Base-by-base conservation (phyloP, 2,797 vertebrate genomes). In the Rhadinocentrus ornatus region DNA sequence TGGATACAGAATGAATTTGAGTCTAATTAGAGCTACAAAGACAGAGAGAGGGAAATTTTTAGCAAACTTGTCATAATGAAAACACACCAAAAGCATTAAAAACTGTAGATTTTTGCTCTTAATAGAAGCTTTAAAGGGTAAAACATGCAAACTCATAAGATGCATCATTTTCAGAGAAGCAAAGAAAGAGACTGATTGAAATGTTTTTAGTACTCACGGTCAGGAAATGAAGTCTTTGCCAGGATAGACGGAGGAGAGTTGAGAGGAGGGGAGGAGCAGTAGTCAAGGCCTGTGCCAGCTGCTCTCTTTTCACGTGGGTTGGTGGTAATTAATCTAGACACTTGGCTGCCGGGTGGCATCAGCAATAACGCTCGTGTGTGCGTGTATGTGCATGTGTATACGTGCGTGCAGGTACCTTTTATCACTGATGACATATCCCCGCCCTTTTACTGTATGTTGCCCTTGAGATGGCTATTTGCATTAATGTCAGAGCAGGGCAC, bases 281-380 rank as follows among this genome's bases (percentile, higher is more conserved):
- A 90, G 87, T 88, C 82, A 75, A 84, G 81, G 81, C 82, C 82
- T 71, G 73, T 74, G 83, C 88, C 85, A 86, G 82, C 77, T 80
- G 56, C 62, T 91, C 85, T 88, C 81, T 80, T 86, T 88, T 88
- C 87, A 93, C 83, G 74, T 89, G 83, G 86, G 85, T 87, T 80
- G 82, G 83, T 78, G 78, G 78, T 93, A 92, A 94, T 94, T 94
- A 92, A 93, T 93, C 87, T 93, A 86, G 89, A 93, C 91, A 86
- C 79, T 84, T 80, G 73, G 86, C 88, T 88, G 78, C 82, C 85
- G 83, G 90, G 86, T 91, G 88, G 89, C 87, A 90, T 93, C 87
- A 86, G 86, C 77, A 54, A 59, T 80, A 73, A 69, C 52, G 35
- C 39, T 15, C 65, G 35, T 29, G 48, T 32, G 44, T 32, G 48